Conservation (phyloP, 2,113 vertebrate genomes). For the Ursus arctos region DNA sequence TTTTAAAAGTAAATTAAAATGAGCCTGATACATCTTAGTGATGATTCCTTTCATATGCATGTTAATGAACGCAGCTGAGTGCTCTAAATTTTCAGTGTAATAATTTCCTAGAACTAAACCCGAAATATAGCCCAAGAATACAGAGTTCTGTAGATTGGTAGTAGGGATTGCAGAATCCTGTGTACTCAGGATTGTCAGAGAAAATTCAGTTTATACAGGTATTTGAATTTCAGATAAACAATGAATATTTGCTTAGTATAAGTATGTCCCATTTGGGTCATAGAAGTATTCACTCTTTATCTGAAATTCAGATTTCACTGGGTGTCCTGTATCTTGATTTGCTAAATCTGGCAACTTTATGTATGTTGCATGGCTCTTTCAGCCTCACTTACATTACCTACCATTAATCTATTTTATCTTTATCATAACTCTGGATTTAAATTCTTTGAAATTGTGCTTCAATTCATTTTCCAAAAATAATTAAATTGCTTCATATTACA, state of each 20-base stretch:
- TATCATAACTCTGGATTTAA: background rate
- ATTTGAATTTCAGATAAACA: conserved; percentile 44
- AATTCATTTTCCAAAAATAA: background rate
- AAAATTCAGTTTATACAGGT: background rate
- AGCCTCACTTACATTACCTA: background rate
- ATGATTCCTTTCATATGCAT: background rate
- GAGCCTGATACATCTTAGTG: background rate
- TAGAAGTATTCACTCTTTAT: background rate
- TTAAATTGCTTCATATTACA: background rate
- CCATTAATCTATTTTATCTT: background rate
- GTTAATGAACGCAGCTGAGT: background rate
- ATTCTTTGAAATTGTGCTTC: background rate
- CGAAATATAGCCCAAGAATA: background rate
- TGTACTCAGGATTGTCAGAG: background rate
- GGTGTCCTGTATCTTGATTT: background rate
- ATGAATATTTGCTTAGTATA: background rate
- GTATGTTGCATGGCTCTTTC: background rate
- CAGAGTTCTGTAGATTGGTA: background rate
- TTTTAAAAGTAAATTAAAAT: conserved; percentile 49
- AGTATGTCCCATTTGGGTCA: background rate
- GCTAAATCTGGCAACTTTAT: background rate
- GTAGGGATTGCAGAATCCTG: background rate
- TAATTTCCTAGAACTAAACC: background rate
- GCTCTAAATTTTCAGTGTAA: conserved; percentile 3
- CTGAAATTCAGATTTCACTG: conserved; percentile 10